Evolutionary conservation across 2,888 invertebrate species (phyloP).

Genomic region (Amphiduros pacificus): DNA sequence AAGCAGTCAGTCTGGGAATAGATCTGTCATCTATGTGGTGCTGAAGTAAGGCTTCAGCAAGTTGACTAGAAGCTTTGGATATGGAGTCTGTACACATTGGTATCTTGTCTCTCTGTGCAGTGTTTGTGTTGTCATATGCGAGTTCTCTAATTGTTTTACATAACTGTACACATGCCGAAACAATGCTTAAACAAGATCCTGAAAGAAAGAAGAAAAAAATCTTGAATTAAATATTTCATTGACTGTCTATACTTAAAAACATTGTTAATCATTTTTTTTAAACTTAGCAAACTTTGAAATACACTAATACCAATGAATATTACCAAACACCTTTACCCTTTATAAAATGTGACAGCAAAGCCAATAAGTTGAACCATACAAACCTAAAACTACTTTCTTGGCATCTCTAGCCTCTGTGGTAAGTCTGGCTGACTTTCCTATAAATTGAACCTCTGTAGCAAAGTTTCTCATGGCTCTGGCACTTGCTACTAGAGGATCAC

Average conservation of each 20-base stretch:
- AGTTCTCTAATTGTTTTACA: conserved; percentile 49
- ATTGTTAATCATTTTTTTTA: neutral
- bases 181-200: conserved; percentile 56
- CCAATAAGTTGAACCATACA: conserved; percentile 7
- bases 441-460: conserved; percentile 52
- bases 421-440: conserved; percentile 47
- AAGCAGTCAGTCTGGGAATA: too few relatives aligned
- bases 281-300: neutral
- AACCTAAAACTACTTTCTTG: conserved; percentile 50
- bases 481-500: conserved; percentile 51
- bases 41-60: conserved; percentile 36
- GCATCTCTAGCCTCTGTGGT: conserved; percentile 42
- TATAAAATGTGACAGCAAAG: too few relatives aligned
- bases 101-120: conserved; percentile 35
- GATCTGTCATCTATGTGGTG: too few relatives aligned
- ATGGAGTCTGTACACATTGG: conserved; percentile 39
- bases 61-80: conserved; percentile 35
- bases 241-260: too few relatives aligned
- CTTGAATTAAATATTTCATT: too few relatives aligned
- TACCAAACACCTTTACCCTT: too few relatives aligned
- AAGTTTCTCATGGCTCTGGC: conserved; percentile 50
- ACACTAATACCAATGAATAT: neutral
- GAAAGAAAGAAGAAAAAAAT: conserved; percentile 9
- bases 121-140: conserved; percentile 41
- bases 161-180: conserved; percentile 53